Evolutionary conservation across 2,888 invertebrate genomes (phyloP), one percentile per base, ranked within the genome.

Genomic region (Aleiodes leptofemur): DNA sequence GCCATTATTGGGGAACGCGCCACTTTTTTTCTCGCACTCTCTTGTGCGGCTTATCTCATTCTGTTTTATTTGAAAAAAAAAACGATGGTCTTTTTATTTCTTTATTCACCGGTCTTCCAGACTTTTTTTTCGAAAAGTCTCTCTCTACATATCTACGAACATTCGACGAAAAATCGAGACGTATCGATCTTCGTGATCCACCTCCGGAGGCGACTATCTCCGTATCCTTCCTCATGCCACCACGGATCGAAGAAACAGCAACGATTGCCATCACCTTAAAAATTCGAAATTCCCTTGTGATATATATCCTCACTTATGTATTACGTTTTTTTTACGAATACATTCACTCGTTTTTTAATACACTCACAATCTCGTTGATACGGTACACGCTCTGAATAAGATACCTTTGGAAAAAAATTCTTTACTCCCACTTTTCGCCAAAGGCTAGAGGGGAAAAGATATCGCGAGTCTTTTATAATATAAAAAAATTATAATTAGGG

Each of bases 1-100:
- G 76, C 78, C 78, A 81, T 78, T 80, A 81, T 81, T 71, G 71
- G 55, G 55, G 64, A 43, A 74, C 64, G 74, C 70, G 74, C 55
- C 64, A 74, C 64, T 74, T 69, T 68, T 66, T 68, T 51, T 64
- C 53, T 34, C 38, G 51, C 16, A 55, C 6, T 16, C 6, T 16
- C 3, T 16, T 61, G 66, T 71, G 14, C 13, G 8, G 50, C 31
- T 31, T 51, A 51, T 23, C 51, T 68, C 14, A 11, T 8, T 29
- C 8, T 34, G 6, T 31, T 8, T 53, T 51, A 51, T 68, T 66
- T 51, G 6, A 13, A 14, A 53, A 16, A 53, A 14, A 14, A 16
- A 53, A n/a, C n/a, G 9, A 31, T 64, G 9, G 31, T 55, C 23
- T 50, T 29, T 50, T 6, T 29, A 14, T 66, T 43, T 48, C 48